These are phyloP conservation scores for Vidua chalybeata DNA, from an alignment of 2,113 vertebrate species.

Conservation along the genomic window DNA sequence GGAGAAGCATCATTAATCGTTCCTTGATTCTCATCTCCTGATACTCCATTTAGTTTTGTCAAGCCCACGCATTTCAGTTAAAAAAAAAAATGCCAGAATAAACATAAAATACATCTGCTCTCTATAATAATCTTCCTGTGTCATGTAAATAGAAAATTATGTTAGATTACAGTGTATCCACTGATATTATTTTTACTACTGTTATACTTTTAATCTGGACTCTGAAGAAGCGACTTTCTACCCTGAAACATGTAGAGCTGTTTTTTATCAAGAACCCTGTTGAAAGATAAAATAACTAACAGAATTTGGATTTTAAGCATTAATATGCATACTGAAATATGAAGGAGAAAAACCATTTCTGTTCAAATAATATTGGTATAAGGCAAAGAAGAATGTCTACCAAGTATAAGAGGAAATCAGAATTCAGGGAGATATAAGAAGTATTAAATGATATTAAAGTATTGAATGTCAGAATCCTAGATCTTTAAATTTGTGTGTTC, in stretches of 20 bases:
- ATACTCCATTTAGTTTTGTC: background rate
- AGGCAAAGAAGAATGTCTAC: background rate
- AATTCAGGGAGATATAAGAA: background rate
- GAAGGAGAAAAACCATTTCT: background rate
- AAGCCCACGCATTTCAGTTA: background rate
- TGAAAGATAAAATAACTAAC: constrained; percentile 26
- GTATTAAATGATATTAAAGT: constrained; percentile 9
- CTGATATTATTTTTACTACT: background rate
- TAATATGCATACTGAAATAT: background rate
- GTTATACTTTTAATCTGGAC: background rate
- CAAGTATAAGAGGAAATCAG: constrained; percentile 17
- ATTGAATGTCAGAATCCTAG: constrained; percentile 14
- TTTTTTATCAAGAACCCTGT: background rate
- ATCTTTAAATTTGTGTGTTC: constrained; percentile 9
- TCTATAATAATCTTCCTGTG: background rate
- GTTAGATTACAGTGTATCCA: background rate
- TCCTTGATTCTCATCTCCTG: background rate
- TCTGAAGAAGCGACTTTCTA: background rate
- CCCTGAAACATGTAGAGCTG: background rate
- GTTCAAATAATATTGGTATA: constrained; percentile 3
- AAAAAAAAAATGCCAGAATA: background rate
- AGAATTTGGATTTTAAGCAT: constrained; percentile 12
- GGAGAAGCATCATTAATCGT: background rate
- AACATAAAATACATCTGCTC: background rate
- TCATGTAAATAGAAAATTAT: background rate